These are phyloP conservation scores for Macrophya annulata DNA, from an alignment of 2,888 invertebrate species.

Conservation along the genomic window DNA sequence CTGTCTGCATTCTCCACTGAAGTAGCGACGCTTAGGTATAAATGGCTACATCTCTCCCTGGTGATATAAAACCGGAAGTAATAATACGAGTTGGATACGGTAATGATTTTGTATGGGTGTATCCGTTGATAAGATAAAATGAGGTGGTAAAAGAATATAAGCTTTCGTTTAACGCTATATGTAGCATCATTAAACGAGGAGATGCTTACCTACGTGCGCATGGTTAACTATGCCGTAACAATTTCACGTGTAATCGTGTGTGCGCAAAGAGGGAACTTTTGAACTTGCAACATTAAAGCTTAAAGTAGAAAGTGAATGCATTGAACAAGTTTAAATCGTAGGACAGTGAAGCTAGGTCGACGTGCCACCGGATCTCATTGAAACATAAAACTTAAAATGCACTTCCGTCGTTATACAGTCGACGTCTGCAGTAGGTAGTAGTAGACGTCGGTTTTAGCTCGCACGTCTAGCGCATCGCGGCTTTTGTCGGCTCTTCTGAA, in stretches of 20 bases:
- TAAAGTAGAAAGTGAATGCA: background rate
- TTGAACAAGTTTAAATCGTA: background rate
- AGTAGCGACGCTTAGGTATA: background rate
- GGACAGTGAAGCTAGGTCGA: background rate
- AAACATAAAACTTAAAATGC: conserved; percentile 56
- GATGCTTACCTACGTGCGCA: conserved; percentile 18
- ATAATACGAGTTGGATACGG: background rate
- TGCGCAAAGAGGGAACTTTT: conserved; percentile 7
- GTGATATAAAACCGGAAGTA: background rate
- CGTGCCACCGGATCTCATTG: conserved; percentile 55
- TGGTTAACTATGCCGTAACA: background rate
- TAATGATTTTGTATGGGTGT: background rate
- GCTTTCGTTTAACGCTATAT: conserved; percentile 14
- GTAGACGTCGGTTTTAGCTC: conserved; percentile 39
- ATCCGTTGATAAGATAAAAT: conserved; percentile 33
- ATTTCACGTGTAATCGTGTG: background rate
- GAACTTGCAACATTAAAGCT: conserved; percentile 30
- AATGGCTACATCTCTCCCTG: background rate
- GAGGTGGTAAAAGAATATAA: background rate
- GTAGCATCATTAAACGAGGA: conserved; percentile 14
- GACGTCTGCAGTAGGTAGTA: conserved; percentile 35
- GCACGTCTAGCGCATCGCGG: conserved; percentile 38
- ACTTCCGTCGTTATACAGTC: conserved; percentile 51
- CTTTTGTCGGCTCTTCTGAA: conserved; percentile 54
- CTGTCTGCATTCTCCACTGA: too few relatives aligned